Conservation (phyloP, 2,888 invertebrate genomes). For the Drosophila anomelani region DNA sequence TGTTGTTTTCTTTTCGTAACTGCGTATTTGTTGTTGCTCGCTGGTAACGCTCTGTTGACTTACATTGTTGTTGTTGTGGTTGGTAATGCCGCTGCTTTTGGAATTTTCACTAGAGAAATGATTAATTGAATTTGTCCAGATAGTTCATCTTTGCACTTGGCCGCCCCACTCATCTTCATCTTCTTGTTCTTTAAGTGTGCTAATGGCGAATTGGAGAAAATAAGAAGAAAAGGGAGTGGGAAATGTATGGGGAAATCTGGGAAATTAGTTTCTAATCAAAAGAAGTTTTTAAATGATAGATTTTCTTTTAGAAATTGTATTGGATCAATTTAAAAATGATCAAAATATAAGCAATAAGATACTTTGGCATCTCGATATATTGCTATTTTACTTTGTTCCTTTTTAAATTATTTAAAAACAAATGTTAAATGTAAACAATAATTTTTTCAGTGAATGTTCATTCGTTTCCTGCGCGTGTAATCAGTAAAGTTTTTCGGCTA, state of each 20-base stretch:
- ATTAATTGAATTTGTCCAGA: constrained; percentile 74
- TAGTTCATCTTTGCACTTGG: constrained; percentile 69
- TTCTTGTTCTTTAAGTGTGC: constrained; percentile 3
- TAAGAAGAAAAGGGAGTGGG: neutral
- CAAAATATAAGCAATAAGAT: too few relatives aligned
- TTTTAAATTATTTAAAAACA: too few relatives aligned
- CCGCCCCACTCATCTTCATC: constrained; percentile 27
- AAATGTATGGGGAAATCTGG: neutral
- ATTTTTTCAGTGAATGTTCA: constrained; percentile 1
- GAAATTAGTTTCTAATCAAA: too few relatives aligned
- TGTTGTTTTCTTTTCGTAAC: constrained; percentile 61
- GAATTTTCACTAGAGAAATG: constrained; percentile 72
- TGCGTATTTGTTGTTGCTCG: constrained; percentile 75
- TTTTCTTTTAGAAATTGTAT: too few relatives aligned
- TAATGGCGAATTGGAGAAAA: constrained; percentile 2
- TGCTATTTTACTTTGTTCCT: too few relatives aligned
- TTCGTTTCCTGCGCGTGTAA: constrained; percentile 16
- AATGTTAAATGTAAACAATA: too few relatives aligned
- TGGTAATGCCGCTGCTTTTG: constrained; percentile 43
- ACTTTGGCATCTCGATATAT: too few relatives aligned
- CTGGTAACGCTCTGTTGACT: constrained; percentile 72
- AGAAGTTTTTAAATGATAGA: neutral
- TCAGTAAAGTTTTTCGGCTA: constrained; percentile 27
- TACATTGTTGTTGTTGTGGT: constrained; percentile 38
- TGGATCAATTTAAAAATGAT: too few relatives aligned